Base-by-base conservation (phyloP, 1,140 invertebrate genomes). In the Drosophila tropicalis region DNA sequence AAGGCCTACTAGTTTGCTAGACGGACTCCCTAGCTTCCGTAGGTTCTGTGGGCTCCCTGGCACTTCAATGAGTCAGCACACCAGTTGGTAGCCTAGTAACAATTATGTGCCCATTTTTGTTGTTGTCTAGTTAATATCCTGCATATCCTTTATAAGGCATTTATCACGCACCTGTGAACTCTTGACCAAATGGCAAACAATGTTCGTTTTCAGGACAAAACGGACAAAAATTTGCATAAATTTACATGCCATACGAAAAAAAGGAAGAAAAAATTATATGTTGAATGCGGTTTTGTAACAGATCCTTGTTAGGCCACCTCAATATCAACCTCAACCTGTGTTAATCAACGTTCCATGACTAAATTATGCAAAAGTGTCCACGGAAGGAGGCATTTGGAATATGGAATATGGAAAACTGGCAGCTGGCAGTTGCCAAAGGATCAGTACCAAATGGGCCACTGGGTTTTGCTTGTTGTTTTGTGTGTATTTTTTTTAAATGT, bases 101-200 rank as follows among this genome's bases (percentile, higher is more conserved):
- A 60, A 65, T 79, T 69, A 71, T 64, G 62, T 64, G 29, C 5
- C 5, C 29, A 6, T 29, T 29, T 5, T 29, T 5, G 29, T 29
- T 29, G 29, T 36, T 54, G 44, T 63, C 75, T 29, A 29, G 29
- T 29, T 5, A 29, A 79, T 81, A 71, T 76, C 55, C 67, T 67
- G 77, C 47, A 63, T 44, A 66, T 73, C 57, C 77, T 79, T 79
- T 76, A 79, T 74, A 81, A 70, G 82, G 65, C 83, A 71, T 81
- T 87, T 87, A 87, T 76, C 84, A 83, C 76, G 77, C 83, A 86
- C 83, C 83, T 86, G 83, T 86, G 78, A 70, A 34, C 47, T 56
- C 39, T 51, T 22, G 61, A 54, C 60, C 64, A 62, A 72, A 57
- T 72, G 58, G 70, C 70, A 51, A 62, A 29, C 12, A 12, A n/a